A percentile compares a stretch with the other conserved stretches of the same genome.
Evolutionary conservation across 2,888 invertebrate genomes (phyloP).

Genomic region (Galerucella calmariensis): DNA sequence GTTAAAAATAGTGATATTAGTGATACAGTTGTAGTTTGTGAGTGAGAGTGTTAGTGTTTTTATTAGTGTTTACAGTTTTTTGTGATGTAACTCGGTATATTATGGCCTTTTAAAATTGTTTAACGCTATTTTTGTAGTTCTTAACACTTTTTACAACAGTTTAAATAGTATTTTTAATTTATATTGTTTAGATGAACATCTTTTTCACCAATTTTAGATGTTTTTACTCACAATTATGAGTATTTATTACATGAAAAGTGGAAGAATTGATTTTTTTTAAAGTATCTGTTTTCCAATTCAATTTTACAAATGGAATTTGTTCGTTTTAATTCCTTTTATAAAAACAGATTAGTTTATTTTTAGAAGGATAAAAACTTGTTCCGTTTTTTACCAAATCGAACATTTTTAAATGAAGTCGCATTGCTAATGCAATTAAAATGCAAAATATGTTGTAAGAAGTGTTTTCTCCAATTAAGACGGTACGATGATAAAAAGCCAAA

Average conservation of each 20-base stretch:
- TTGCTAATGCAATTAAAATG: neutral
- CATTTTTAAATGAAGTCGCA: neutral
- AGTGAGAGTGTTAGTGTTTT: neutral
- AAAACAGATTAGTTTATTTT: no score
- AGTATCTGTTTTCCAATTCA: no score
- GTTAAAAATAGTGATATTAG: neutral
- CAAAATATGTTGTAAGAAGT: neutral
- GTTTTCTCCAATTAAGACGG: neutral
- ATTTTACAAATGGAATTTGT: no score
- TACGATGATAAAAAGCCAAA: constrained; percentile 50
- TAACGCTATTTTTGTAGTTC: neutral
- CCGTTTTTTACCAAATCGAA: no score
- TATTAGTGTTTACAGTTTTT: neutral
- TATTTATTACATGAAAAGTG: no score
- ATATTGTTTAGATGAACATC: neutral
- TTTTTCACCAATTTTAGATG: neutral
- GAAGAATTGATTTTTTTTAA: no score
- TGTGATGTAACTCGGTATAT: neutral
- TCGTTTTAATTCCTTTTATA: no score
- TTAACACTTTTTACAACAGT: neutral
- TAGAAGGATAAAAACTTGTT: no score
- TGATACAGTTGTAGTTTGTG: neutral
- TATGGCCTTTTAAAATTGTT: neutral
- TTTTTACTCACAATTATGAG: no score
- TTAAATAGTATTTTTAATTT: neutral